Conservation (phyloP, 1,140 invertebrate genomes). For the Ceratina australensis region DNA sequence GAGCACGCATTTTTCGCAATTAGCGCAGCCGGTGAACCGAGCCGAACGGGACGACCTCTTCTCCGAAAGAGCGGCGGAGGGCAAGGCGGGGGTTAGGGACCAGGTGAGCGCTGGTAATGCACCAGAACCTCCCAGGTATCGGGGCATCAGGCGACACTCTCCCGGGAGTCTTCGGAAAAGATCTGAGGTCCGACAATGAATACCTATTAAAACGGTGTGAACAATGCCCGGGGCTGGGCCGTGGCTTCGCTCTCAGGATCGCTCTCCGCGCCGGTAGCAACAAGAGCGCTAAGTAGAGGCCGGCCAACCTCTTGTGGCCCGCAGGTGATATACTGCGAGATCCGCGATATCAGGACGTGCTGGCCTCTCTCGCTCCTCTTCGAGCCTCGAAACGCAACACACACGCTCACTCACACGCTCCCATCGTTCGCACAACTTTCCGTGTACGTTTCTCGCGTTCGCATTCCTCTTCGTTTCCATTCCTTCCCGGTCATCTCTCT, state of each 20-base stretch:
- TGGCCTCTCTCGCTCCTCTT: conserved; percentile 17
- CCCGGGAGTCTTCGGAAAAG: conserved; percentile 59
- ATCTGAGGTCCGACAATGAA: conserved; percentile 71
- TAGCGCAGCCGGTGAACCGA: conserved; percentile 1
- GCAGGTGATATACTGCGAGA: conserved; percentile 76
- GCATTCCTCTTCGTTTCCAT: not conserved
- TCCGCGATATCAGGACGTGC: conserved; percentile 70
- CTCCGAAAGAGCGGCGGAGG: no score
- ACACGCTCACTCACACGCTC: conserved; percentile 3
- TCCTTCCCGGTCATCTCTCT: not conserved
- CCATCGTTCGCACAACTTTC: no score
- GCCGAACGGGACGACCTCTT: not conserved
- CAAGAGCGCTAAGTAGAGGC: conserved; percentile 62
- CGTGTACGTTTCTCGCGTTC: conserved; percentile 16
- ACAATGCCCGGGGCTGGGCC: conserved; percentile 68
- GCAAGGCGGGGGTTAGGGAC: not conserved
- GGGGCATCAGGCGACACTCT: conserved; percentile 64
- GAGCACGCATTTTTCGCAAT: conserved; percentile 37
- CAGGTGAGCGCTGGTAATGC: conserved; percentile 26
- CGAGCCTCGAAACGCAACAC: conserved; percentile 23
- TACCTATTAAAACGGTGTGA: conserved; percentile 77
- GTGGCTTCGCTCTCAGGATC: conserved; percentile 52
- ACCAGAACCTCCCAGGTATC: conserved; percentile 56
- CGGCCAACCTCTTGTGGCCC: conserved; percentile 56
- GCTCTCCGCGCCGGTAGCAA: conserved; percentile 48